A percentile compares a stretch with the other conserved stretches of the same genome.
Evolutionary conservation across 2,797 vertebrate species (phyloP).

Genomic region (Leptoclinus maculatus): DNA sequence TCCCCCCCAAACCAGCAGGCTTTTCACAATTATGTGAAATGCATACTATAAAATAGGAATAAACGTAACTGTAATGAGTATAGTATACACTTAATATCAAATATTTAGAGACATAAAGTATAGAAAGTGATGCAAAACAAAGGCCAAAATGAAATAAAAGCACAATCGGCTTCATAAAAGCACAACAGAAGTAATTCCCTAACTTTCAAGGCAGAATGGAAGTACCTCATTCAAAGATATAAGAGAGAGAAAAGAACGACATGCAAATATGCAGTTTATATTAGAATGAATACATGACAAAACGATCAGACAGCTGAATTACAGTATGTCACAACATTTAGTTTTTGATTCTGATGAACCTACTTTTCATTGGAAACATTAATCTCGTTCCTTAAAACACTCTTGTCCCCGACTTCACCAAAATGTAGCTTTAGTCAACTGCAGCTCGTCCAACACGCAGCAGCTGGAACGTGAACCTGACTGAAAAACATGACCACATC

Average conservation of each 20-base stretch:
- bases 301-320: not conserved
- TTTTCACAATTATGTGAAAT: constrained; percentile 30
- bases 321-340: not conserved
- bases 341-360: not conserved
- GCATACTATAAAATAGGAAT: constrained; percentile 24
- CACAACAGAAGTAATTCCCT: not conserved
- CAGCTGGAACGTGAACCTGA: constrained; percentile 12
- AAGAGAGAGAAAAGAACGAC: not conserved
- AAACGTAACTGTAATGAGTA: not conserved
- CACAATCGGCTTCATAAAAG: not conserved
- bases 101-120: not conserved
- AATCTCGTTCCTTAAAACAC: not conserved
- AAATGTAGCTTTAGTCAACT: not conserved
- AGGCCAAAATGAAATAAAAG: not conserved
- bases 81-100: not conserved
- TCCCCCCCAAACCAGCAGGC: constrained; percentile 31
- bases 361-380: not conserved
- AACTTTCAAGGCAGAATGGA: not conserved
- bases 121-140: not conserved
- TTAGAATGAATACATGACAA: not conserved
- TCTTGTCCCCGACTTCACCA: constrained; percentile 5
- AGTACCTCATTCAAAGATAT: not conserved
- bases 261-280: not conserved
- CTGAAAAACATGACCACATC: constrained; percentile 40
- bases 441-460: constrained; percentile 23